Conservation (phyloP, 2,797 vertebrate genomes). For the Pangasius macronema region DNA sequence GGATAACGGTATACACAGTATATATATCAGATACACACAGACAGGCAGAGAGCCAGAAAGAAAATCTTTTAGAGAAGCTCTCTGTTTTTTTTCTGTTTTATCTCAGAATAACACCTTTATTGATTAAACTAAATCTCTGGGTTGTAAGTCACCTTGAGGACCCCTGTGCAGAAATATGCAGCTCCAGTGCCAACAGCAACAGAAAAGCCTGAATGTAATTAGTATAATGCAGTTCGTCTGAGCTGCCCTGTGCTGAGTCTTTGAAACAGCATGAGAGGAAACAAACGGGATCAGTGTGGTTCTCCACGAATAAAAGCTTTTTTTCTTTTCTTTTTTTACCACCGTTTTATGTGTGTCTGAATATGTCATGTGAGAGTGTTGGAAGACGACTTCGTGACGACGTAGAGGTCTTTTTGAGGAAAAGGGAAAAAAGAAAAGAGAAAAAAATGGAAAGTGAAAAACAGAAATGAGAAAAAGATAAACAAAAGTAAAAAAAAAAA, state of each 20-base stretch:
- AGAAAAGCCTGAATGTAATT: constrained; percentile 41
- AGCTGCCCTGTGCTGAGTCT: background rate
- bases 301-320: background rate
- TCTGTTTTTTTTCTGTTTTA: background rate
- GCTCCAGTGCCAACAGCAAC: constrained; percentile 34
- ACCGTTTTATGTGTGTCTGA: too few species aligned
- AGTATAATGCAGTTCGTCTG: constrained; percentile 9
- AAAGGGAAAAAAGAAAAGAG: background rate
- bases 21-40: background rate
- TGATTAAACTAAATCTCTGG: constrained; percentile 13
- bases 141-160: constrained; percentile 18
- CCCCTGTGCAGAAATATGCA: constrained; percentile 8
- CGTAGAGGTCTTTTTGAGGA: constrained; percentile 9
- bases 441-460: background rate
- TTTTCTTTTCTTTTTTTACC: constrained; percentile 10
- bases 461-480: background rate
- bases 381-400: too few species aligned
- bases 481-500: background rate
- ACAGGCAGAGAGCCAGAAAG: background rate
- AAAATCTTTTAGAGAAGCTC: background rate
- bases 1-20: too few species aligned
- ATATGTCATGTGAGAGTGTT: too few species aligned
- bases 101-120: constrained; percentile 20
- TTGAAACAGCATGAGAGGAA: constrained; percentile 30
- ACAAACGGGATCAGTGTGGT: background rate